Evolutionary conservation across 2,113 vertebrate genomes (phyloP).

Genomic region (Caracal caracal): DNA sequence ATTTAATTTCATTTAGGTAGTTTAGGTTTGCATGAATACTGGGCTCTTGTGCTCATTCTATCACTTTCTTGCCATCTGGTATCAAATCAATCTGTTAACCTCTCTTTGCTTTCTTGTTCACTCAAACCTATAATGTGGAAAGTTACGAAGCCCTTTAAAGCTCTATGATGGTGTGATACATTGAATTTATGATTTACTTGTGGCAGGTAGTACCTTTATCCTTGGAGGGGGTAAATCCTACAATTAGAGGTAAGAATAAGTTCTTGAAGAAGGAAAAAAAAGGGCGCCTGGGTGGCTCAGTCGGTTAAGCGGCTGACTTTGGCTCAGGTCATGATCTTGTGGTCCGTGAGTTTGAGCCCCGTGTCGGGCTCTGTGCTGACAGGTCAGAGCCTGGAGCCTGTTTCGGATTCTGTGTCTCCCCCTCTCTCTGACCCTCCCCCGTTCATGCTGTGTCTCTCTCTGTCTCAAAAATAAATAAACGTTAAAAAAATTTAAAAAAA

Average conservation of each 20-base stretch:
- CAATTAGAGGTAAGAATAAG: neutral
- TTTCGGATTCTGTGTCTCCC: no score
- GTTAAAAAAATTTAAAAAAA: no score
- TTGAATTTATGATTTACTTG: neutral
- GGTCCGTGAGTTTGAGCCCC: no score
- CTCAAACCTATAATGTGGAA: neutral
- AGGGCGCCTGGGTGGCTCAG: no score
- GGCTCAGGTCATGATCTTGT: no score
- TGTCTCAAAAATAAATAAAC: no score
- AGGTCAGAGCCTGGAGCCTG: no score
- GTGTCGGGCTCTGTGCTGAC: no score
- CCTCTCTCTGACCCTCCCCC: no score
- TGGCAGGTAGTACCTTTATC: neutral
- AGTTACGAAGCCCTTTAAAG: neutral
- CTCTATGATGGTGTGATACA: neutral
- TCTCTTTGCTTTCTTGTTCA: neutral
- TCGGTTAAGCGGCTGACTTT: no score
- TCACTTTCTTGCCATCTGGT: neutral
- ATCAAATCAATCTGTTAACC: neutral
- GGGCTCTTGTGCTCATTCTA: neutral
- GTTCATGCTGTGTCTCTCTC: no score
- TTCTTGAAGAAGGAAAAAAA: neutral
- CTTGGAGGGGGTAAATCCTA: conserved; percentile 48
- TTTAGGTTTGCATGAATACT: neutral
- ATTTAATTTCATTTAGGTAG: neutral